Base-by-base conservation (phyloP, 2,113 vertebrate species). In the Philantomba maxwellii region DNA sequence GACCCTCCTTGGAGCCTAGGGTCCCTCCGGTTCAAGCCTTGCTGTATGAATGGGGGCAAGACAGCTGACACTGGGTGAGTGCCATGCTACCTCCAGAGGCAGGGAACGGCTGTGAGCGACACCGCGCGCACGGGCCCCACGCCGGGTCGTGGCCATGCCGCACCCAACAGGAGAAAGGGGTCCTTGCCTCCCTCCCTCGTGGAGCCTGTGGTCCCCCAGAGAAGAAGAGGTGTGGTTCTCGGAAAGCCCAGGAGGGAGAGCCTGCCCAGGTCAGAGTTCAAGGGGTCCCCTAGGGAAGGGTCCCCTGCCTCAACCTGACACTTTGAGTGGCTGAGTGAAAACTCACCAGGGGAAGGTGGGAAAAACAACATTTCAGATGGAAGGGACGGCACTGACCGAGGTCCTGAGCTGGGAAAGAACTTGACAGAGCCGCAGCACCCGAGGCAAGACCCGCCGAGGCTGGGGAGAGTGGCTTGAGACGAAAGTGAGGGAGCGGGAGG, bases 91-190 rank as follows among this genome's bases (percentile, higher is more conserved):
- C 0, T 33, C 17, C 89, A 55, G 28, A 70, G 95, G 33, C 47
- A 84, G 36, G 75, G 17, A 16, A 73, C 14, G 21, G 23, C 55
- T 2, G 4, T 45, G 43, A 47, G 51, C 81, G 6, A 10, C 4
- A 33, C 7, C 3, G 53, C 25, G 2, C 28, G 12, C 43, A 28
- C 8, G 8, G 60, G 53, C 2, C 0, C n/a, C 19, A 6, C 6
- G 2, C 82, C 26, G 7, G 82, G 82, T 60, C 47, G 21, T 4
- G 14, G 43, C 23, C 16, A 0, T 1, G 23, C 16, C 1, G 49
- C 51, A 36, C 12, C 0, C 26, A n/a, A 17, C 57, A 23, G 45
- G 58, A 51, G 43, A 23, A 62, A 60, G 39, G 19, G 3, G 33
- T 12, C 73, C 45, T 33, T 49, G 11, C 33, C 30, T 28, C 11